Evolutionary conservation across 1,140 invertebrate genomes (phyloP).

Genomic region (Megathymus violae): DNA sequence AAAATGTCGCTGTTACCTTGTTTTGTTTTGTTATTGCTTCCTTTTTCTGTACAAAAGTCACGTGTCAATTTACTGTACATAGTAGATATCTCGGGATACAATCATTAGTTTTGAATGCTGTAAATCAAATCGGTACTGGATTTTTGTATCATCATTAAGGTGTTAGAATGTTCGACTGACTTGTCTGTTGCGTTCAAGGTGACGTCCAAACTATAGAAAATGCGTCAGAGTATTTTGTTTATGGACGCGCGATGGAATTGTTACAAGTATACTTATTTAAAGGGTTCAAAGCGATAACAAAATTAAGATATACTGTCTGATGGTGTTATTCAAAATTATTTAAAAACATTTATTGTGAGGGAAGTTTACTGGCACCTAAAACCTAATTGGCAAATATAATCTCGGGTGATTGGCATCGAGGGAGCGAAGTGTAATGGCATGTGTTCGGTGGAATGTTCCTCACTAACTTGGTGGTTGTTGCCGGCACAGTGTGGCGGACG

Average conservation of each 20-base stretch:
- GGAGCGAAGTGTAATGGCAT: slow-evolving; percentile 29
- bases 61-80: slow-evolving; percentile 1
- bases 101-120: slow-evolving; percentile 34
- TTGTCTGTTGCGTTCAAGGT: slow-evolving; percentile 15
- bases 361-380: slow-evolving; percentile 16
- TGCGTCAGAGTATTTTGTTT: not conserved
- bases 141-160: slow-evolving; percentile 46
- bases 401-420: slow-evolving; percentile 6
- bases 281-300: no score
- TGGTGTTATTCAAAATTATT: no score
- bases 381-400: not conserved
- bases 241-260: no score
- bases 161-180: slow-evolving; percentile 37
- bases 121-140: slow-evolving; percentile 40
- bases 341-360: not conserved
- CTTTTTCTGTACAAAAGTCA: slow-evolving; percentile 9
- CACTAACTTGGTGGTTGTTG: slow-evolving; percentile 69
- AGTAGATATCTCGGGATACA: not conserved
- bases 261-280: no score
- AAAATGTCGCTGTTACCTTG: not conserved
- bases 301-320: no score
- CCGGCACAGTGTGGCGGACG: slow-evolving; percentile 67
- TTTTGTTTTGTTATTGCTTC: not conserved
- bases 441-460: slow-evolving; percentile 35
- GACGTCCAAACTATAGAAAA: not conserved